Evolutionary conservation across 2,888 invertebrate genomes (phyloP), one percentile per base, ranked within the genome.

Genomic region (Ceramica pisi): DNA sequence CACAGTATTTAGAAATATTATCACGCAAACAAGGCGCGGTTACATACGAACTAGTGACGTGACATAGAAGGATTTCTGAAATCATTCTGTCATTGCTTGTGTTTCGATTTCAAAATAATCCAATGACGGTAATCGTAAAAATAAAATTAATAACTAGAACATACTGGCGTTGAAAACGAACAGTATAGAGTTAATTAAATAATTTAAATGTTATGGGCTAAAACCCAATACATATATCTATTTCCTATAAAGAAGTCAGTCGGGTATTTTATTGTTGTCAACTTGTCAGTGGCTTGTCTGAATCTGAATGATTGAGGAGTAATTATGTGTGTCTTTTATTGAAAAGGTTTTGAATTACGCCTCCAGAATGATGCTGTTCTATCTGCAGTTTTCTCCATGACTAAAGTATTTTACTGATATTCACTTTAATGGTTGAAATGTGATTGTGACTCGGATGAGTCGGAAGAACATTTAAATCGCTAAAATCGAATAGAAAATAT

Each of bases 21-120:
- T 48, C 80, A 82, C 82, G 68, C 83, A 87, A 84, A 84, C 84
- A 83, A 87, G 85, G 86, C 85, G 88, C 88, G 87, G 88, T 84
- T 81, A 71, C 70, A 78, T 67, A 78, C 80, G 57, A 70, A 79
- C 75, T 81, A 82, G 85, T 82, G 85, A 82, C 63, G 83, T 70
- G 8, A 74, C 82, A 68, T 56, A 12, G 38, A 64, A 51, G 16
- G 59, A 46, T n/a, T 35, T 35, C n/a, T 7, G 38, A 50, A 50
- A 19, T 46, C 3, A 44, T 0, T 41, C 0, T 56, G 7, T 19
- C 12, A 4, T 21, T 26, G 0, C 0, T 26, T 26, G n/a, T 46
- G 23, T 38, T 38, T 61, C 55, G 55, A 75, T 50, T n/a, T 7
- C 9, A 35, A 56, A 44, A 23, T 2, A 19, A 56, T 48, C 31